phyloP scores from a whole-genome alignment of 1,140 invertebrate genomes.

The Latrodectus geometricus region DNA sequence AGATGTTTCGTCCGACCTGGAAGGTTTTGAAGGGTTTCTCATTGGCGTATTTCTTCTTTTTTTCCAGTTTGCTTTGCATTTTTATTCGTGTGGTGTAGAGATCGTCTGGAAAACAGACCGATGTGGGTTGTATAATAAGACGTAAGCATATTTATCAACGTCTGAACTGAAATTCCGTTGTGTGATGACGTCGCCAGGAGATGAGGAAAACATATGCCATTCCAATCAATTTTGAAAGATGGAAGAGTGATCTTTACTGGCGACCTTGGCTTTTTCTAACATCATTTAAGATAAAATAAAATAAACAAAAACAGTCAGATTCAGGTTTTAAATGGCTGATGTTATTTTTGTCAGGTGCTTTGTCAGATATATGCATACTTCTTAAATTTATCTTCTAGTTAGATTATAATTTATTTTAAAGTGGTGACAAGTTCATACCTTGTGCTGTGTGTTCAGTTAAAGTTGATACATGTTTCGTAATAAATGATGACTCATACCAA shows the following conservation, averaged over 20 bases:
- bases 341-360: no score
- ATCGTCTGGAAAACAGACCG: not conserved
- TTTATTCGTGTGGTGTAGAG: not conserved
- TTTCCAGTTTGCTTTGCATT: not conserved
- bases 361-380: no score
- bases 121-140: constrained; percentile 54
- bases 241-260: not conserved
- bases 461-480: no score
- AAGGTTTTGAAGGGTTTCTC: constrained; percentile 17
- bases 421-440: no score
- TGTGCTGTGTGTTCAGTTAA: no score
- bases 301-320: no score
- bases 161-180: constrained; percentile 11
- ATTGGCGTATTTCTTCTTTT: not conserved
- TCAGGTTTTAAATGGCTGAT: no score
- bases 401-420: no score
- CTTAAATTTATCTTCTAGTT: no score
- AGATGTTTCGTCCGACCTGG: constrained; percentile 45
- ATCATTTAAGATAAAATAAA: no score
- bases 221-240: not conserved
- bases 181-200: not conserved
- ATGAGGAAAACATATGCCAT: not conserved
- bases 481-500: no score
- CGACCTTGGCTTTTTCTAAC: not conserved
- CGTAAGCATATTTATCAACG: constrained; percentile 52